Evolutionary conservation across 2,888 invertebrate species (phyloP), one percentile per base, ranked within the genome.

Genomic region (Gandaritis pyraliata): DNA sequence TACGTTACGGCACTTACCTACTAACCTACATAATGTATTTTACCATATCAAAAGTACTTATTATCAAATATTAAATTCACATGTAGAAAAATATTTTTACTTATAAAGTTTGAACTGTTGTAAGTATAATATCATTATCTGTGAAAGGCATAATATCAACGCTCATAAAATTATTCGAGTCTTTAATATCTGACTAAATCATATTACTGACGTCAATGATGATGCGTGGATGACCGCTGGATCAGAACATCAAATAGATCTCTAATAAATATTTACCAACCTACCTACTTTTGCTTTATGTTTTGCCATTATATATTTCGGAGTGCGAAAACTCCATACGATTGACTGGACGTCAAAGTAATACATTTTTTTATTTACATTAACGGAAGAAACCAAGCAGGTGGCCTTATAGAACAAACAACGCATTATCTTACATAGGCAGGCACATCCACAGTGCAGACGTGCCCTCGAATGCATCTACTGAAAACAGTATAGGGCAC

Each of bases 121-220:
- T 7, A 10, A 15, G 51, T 48, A 33, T 52, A 43, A 48, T 18
- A 50, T 50, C 8, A 33, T 33, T 33, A 50, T 49, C 49, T 47
- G 55, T 48, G 29, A 59, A 55, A 49, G 51, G 56, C 43, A 61
- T 72, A 69, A 38, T 71, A 68, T 72, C 67, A 33, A 33, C 33
- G 64, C 69, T 65, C 58, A 69, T 74, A 69, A 68, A 66, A 69
- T 69, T 70, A 70, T 66, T 70, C 66, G 72, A 73, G 66, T 75
- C 70, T 70, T 77, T 76, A 77, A 78, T 78, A 78, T 76, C 77
- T 72, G 71, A 75, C 77, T 79, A 81, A 82, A 83, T 83, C 81
- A 80, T 77, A 77, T 74, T 73, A 61, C 65, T 85, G 82, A 83
- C 85, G 85, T 86, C 85, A 86, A 72, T 51, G 56, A 72, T 69